Evolutionary conservation across 2,113 vertebrate species (phyloP).

Genomic region (Lota lota): DNA sequence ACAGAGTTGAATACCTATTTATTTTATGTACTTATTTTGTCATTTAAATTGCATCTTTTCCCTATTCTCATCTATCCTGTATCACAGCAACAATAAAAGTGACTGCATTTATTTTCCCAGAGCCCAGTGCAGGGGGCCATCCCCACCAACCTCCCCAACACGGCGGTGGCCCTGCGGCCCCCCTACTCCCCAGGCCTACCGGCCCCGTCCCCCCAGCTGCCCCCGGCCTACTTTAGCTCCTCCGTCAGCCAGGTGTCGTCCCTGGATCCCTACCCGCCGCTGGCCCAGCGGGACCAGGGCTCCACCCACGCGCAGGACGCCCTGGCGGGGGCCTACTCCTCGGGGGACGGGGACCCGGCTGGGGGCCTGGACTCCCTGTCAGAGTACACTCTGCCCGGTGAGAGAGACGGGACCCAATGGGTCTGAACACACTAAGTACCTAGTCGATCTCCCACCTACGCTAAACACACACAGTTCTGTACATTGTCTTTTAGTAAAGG

Average conservation of each 20-base stretch:
- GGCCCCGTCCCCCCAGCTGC: slow-evolving; percentile 77
- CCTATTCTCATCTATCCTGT: neutral
- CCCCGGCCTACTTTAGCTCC: slow-evolving; percentile 75
- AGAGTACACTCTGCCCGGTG: slow-evolving; percentile 77
- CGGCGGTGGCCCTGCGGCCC: slow-evolving; percentile 77
- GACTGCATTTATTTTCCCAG: slow-evolving; percentile 32
- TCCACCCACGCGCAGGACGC: slow-evolving; percentile 81
- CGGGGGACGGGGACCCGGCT: slow-evolving; percentile 48
- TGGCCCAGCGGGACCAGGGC: slow-evolving; percentile 70
- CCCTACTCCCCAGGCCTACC: slow-evolving; percentile 81
- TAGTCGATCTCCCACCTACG: no score
- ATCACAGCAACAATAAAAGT: neutral
- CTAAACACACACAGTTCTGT: no score
- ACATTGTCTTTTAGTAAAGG: no score
- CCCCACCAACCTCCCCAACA: slow-evolving; percentile 86
- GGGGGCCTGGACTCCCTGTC: slow-evolving; percentile 72
- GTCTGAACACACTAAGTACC: no score
- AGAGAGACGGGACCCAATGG: no score
- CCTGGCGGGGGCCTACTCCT: slow-evolving; percentile 82
- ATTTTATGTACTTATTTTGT: no score
- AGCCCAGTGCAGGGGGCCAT: slow-evolving; percentile 87
- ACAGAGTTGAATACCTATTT: no score
- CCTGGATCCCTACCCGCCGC: slow-evolving; percentile 77
- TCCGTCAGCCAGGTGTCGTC: slow-evolving; percentile 61
- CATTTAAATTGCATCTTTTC: no score